Evolutionary conservation across 2,888 invertebrate genomes (phyloP), one percentile per base, ranked within the genome.

Genomic region (Xestoiulus laeticollis): DNA sequence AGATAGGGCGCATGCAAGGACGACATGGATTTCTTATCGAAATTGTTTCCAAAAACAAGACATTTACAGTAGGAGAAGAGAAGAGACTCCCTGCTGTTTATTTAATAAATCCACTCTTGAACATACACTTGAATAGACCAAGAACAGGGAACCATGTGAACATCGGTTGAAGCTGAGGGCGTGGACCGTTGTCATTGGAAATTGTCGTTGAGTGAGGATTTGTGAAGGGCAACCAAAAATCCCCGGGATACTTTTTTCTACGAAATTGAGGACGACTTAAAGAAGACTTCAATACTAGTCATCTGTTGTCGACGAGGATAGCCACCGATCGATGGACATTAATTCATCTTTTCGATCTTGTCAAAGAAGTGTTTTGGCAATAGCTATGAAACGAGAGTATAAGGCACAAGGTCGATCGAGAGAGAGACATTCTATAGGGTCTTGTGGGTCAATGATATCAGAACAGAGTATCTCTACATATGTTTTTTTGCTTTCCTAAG

Each of bases 41-140:
- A 59, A 59, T 59, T 59, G 59, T 22, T 59, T n/a, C 59, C n/a
- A 59, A 59, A 59, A 59, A 59, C 22, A 59, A n/a, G 59, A 59
- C 22, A 22, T 22, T 59, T 10, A 48, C n/a, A 22, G 43, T 5
- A 43, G 43, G 12, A 12, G 59, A 59, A 22, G 22, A 59, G 59
- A 59, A 5, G 22, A 59, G 59, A 59, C 59, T 19, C 8, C 59
- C n/a, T 22, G 22, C 59, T 22, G 59, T 59, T 59, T 59, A 59
- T 59, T 59, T 59, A 59, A 59, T 59, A 59, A 59, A 59, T 59
- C 59, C 59, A 59, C 59, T 59, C 59, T 59, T 59, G 22, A 59
- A 22, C n/a, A 22, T 59, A 22, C 59, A 22, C 59, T 59, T 59
- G 16, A 59, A 38, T 38, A 38, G 6, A n/a, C 22, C 59, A 22